Percentiles rank a stretch among this genome's conserved stretches.
Evolutionary conservation across 2,888 invertebrate species (phyloP).

Genomic region (Protodeltote pygarga): DNA sequence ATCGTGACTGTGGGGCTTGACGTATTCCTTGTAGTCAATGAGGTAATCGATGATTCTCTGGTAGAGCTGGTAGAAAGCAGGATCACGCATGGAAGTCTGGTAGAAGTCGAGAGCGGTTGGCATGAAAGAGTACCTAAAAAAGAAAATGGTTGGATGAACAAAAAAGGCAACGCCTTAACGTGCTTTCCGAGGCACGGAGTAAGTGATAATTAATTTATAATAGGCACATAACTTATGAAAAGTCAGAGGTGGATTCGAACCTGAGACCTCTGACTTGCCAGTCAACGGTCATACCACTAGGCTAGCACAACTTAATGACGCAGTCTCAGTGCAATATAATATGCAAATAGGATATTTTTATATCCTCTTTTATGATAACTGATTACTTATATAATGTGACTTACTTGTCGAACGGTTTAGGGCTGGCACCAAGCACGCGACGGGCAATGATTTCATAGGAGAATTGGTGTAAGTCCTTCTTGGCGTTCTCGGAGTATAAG

Average conservation of each 20-base stretch:
- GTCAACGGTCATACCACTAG: no score
- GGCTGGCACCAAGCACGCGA: conserved; percentile 70
- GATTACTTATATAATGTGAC: conserved; percentile 21
- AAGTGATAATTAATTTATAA: no score
- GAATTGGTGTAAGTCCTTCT: conserved; percentile 70
- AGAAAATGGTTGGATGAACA: no score
- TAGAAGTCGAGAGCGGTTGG: conserved; percentile 88
- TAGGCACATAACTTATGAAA: no score
- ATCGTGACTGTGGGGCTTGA: conserved; percentile 86
- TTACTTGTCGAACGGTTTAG: conserved; percentile 62
- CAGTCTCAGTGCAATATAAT: no score
- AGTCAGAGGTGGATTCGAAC: no score
- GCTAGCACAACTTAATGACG: no score
- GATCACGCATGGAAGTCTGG: conserved; percentile 90
- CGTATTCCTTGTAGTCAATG: conserved; percentile 87
- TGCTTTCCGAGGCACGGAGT: no score
- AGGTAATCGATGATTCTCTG: conserved; percentile 87
- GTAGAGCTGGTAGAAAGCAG: conserved; percentile 90
- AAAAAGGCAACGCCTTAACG: no score
- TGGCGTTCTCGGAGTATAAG: conserved; percentile 65
- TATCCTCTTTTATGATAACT: no score
- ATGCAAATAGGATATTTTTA: no score
- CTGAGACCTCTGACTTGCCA: no score
- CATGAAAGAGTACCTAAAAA: conserved; percentile 70
- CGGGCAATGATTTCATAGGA: conserved; percentile 87